Conservation (phyloP, 2,113 vertebrate species). For the Herpetotheres cachinnans region DNA sequence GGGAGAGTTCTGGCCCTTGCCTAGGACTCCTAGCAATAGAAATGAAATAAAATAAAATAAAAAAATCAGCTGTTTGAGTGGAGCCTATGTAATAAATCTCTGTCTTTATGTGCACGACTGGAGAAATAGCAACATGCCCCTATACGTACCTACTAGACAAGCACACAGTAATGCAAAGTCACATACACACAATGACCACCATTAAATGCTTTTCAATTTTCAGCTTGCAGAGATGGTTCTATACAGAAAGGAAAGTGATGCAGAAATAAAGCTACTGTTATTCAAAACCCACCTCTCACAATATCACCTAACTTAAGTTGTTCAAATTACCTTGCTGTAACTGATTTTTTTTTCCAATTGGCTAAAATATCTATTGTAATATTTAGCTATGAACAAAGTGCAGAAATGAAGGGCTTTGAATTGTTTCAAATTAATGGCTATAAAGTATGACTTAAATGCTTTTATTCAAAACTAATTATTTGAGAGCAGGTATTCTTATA, state of each 20-base stretch:
- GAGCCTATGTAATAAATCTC: background rate
- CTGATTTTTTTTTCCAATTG: constrained; percentile 7
- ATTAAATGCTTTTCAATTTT: background rate
- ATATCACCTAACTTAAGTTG: constrained; percentile 23
- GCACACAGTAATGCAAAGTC: background rate
- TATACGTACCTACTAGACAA: background rate
- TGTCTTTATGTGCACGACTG: background rate
- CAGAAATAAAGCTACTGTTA: constrained; percentile 25
- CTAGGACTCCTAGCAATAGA: background rate
- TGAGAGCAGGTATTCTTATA: constrained; percentile 59
- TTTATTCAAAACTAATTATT: constrained; percentile 55
- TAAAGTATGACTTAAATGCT: constrained; percentile 50
- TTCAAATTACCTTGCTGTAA: constrained; percentile 7
- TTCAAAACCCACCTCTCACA: background rate
- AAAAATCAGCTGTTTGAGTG: background rate
- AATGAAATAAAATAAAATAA: background rate
- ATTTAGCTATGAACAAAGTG: constrained; percentile 49
- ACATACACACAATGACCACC: background rate
- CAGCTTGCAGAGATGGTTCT: background rate
- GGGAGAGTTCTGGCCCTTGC: background rate
- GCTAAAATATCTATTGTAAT: constrained; percentile 52
- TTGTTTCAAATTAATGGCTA: constrained; percentile 55
- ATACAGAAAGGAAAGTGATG: background rate
- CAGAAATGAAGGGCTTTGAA: constrained; percentile 57
- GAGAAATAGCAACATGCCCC: background rate